phyloP scores from a whole-genome alignment of 1,140 invertebrate species.

The Dryas iulia region DNA sequence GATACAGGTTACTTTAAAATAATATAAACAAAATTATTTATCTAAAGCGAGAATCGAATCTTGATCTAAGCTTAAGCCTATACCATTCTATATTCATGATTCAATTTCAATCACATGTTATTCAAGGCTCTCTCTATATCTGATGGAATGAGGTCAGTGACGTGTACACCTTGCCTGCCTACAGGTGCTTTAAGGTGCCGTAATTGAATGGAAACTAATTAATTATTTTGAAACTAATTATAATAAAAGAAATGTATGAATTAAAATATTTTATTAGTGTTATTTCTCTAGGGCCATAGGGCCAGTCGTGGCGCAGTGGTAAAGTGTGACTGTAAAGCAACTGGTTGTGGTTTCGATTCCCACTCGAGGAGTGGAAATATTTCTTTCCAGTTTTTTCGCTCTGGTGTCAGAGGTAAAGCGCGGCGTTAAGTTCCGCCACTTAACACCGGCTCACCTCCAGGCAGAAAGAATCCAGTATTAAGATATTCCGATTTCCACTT shows the following conservation, averaged over 20 bases:
- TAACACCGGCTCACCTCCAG: too few relatives aligned
- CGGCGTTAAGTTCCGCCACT: too few relatives aligned
- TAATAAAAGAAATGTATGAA: not conserved
- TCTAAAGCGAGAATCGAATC: not conserved
- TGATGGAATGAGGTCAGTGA: constrained; percentile 8
- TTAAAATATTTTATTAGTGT: not conserved
- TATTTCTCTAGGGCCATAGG: not conserved
- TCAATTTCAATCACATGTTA: constrained; percentile 1
- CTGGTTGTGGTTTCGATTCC: too few relatives aligned
- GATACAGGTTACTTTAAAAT: too few relatives aligned
- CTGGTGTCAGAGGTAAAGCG: too few relatives aligned
- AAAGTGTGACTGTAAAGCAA: too few relatives aligned
- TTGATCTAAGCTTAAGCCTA: not conserved
- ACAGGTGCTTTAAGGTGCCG: not conserved
- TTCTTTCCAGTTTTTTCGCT: too few relatives aligned
- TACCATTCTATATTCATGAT: too few relatives aligned
- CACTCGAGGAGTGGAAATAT: too few relatives aligned
- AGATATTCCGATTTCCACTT: too few relatives aligned
- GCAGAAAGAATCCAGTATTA: too few relatives aligned
- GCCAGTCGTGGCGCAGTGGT: too few relatives aligned
- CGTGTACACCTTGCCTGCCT: not conserved
- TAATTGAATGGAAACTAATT: not conserved
- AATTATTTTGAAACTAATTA: not conserved
- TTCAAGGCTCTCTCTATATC: not conserved
- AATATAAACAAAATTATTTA: not conserved